Base-by-base conservation (phyloP, 1,140 invertebrate genomes). In the Heliconius congener region DNA sequence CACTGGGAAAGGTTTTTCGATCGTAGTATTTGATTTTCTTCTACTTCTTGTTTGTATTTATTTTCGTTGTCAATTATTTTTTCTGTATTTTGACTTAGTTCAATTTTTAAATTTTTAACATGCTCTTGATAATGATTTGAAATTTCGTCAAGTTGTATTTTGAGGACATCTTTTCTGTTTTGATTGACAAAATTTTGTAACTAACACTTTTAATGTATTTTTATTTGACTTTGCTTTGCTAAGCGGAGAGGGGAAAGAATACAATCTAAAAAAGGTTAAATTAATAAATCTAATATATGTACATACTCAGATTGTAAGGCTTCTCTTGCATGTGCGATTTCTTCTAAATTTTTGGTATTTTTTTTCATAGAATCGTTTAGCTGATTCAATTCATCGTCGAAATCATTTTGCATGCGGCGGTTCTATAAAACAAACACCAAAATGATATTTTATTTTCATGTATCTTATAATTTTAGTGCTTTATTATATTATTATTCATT, bases 141-240 rank as follows among this genome's bases (percentile, higher is more conserved):
- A 39, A 92, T 73, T 34, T 93, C 86, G 72, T 81, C 78, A 23
- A 93, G 84, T 8, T 84, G 86, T 46, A 84, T 91, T 79, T 90
- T 88, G 6, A 94, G 83, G 52, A 90, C 86, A 82, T 94, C 84
- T 86, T 92, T 94, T 46, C 91, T 93, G 55, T 71, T 79, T 57
- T 78, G 9, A 66, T 30, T 3, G 55, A 57, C n/a, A 66, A 66
- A 1, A 66, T 16, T 27, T 30, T 66, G 5, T 66, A 66, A 52
- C 6, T 55, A 57, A 23, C 55, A 2, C 55, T 57, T n/a, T 23
- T 8, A 57, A 23, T 57, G 1, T 57, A 6, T 37, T 6, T 6
- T 37, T 34, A 1, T 6, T 37, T 8, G 34, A 37, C 34, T 37
- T 37, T 0, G 6, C 34, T 37, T 37, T 37, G 23, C 23, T 23